A percentile compares a stretch with the other conserved stretches of the same genome.
Evolutionary conservation across 2,113 vertebrate species (phyloP).

Genomic region (Cathartes aura): DNA sequence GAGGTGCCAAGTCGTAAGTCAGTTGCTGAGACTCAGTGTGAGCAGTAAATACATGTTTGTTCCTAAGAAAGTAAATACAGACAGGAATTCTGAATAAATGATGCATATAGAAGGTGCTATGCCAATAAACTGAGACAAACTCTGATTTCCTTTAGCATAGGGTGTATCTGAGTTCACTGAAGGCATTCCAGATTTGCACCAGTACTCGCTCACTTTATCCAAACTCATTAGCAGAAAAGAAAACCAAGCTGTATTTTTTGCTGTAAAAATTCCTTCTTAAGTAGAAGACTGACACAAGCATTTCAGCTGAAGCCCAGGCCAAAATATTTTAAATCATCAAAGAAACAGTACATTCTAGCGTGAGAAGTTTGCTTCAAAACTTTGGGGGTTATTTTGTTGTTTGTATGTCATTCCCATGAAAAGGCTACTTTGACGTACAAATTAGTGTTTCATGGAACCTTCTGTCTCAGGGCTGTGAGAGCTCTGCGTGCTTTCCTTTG

Average conservation of each 20-base stretch:
- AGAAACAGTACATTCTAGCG: not conserved
- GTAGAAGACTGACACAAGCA: not conserved
- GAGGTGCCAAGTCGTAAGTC: not conserved
- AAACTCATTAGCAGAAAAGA: not conserved
- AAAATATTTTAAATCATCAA: not conserved
- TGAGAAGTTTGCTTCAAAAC: not conserved
- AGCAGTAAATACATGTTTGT: not conserved
- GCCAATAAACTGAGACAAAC: not conserved
- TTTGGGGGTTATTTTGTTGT: not conserved
- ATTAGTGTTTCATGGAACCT: not conserved
- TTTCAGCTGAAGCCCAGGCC: not conserved
- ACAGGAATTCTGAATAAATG: not conserved
- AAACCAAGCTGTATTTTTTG: not conserved
- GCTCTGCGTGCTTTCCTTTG: not conserved
- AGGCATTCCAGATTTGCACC: not conserved
- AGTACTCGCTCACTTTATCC: not conserved
- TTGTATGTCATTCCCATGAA: not conserved
- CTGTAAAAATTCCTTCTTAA: not conserved
- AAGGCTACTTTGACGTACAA: not conserved
- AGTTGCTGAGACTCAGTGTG: not conserved
- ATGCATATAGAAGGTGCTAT: not conserved
- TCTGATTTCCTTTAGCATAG: not conserved
- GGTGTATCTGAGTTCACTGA: not conserved
- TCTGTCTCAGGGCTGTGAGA: not conserved
- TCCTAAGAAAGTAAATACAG: not conserved